Evolutionary conservation across 2,113 vertebrate species (phyloP).

Genomic region (Dolichotis patagonum): DNA sequence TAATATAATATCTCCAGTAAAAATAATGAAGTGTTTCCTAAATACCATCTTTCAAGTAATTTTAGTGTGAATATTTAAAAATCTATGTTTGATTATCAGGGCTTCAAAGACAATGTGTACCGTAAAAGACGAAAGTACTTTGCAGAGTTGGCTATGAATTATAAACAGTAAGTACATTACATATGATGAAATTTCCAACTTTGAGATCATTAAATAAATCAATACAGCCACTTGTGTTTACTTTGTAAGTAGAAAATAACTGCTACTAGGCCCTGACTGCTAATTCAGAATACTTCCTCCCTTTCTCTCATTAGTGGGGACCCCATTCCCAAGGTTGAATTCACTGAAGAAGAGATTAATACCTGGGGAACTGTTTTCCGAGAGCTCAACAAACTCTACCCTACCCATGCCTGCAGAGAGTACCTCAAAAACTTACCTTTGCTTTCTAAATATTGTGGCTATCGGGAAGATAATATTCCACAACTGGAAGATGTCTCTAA

Average conservation of each 20-base stretch:
- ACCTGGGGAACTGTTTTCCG: slow-evolving; percentile 97
- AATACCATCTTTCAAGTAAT: slow-evolving; percentile 17
- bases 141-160: slow-evolving; percentile 96
- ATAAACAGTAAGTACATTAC: slow-evolving; percentile 92
- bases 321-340: slow-evolving; percentile 94
- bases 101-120: slow-evolving; percentile 99
- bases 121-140: slow-evolving; percentile 97
- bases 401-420: slow-evolving; percentile 95
- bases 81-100: slow-evolving; percentile 84
- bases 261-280: slow-evolving; percentile 32
- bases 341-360: slow-evolving; percentile 97
- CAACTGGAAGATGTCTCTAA: slow-evolving; percentile 97
- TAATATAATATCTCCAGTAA: background rate
- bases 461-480: slow-evolving; percentile 97
- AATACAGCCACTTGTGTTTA: background rate
- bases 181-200: slow-evolving; percentile 3
- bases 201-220: slow-evolving; percentile 49
- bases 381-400: slow-evolving; percentile 97
- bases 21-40: slow-evolving; percentile 25
- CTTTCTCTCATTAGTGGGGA: slow-evolving; percentile 89
- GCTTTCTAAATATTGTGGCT: slow-evolving; percentile 95
- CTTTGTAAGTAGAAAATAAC: slow-evolving; percentile 40
- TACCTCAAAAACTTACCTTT: slow-evolving; percentile 97
- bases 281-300: slow-evolving; percentile 58
- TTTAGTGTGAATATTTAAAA: slow-evolving; percentile 24